Percentiles rank a stretch among this genome's conserved stretches.
phyloP scores from a whole-genome alignment of 2,113 vertebrate genomes.

The Himantopus leucocephalus region DNA sequence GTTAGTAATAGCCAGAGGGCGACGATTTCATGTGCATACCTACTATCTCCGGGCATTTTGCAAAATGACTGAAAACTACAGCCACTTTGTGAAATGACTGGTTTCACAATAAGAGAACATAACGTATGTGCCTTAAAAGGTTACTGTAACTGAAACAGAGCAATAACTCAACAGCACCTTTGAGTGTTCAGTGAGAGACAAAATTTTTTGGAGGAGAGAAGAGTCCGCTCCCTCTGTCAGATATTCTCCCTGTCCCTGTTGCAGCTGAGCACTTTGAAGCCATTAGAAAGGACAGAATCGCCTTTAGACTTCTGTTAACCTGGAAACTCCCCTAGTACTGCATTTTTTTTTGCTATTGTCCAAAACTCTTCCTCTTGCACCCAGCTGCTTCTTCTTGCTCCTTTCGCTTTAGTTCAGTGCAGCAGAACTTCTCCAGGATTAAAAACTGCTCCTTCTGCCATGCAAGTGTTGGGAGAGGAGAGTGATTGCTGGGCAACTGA shows the following conservation, averaged over 20 bases:
- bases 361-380: neutral
- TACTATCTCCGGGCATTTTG: constrained; percentile 21
- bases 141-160: neutral
- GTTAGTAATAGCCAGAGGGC: constrained; percentile 28
- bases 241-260: neutral
- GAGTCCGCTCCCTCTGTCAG: neutral
- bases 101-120: neutral
- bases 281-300: neutral
- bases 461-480: constrained; percentile 23
- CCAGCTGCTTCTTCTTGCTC: neutral
- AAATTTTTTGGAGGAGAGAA: neutral
- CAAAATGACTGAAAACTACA: constrained; percentile 43
- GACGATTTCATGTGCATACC: constrained; percentile 7
- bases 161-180: neutral
- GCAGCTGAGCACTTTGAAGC: neutral
- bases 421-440: neutral
- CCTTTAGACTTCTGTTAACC: neutral
- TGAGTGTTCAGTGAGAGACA: neutral
- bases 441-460: neutral
- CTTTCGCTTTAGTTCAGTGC: neutral
- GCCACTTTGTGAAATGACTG: neutral
- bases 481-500: constrained; percentile 52
- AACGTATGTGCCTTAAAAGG: neutral
- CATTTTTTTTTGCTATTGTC: neutral
- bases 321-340: neutral